Evolutionary conservation across 2,113 vertebrate genomes (phyloP), one percentile per base, ranked within the genome.

Genomic region (Ancistrus triradiatus): DNA sequence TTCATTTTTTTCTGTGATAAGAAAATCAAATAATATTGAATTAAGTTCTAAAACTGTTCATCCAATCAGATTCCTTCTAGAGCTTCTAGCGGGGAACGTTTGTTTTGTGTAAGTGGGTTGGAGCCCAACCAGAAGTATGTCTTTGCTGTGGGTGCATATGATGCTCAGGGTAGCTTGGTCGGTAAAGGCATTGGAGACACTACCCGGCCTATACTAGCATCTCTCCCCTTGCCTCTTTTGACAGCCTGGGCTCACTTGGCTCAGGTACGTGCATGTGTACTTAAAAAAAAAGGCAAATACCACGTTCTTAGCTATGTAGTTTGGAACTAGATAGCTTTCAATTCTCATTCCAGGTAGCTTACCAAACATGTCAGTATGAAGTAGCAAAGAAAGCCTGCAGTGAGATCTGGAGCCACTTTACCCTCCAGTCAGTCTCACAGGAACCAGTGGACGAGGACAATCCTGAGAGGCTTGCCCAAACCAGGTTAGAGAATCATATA

Each of bases 101-200:
- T 91, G 55, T 81, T 98, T 68, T 87, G 79, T 74, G 86, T 93
- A 42, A 83, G 86, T 47, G 91, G 84, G 6, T 84, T 98, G 65
- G 81, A 95, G 68, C 78, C 86, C 38, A 94, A 98, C 78, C 90
- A 93, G 77, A 92, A 84, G 64, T 98, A 98, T 1, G 10, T 94
- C 59, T 98, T 98, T 90, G 95, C 96, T 4, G 69, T 95, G 0
- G 94, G 93, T 70, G 93, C 93, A 1, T 98, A 93, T 76, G 83
- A 89, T 74, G 80, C 79, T 63, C 72, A 88, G 66, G 92, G 93
- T 15, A 88, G 84, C 49, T 84, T 98, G 37, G 67, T 98, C 13
- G 92, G 95, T 7, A 81, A 84, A 44, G 59, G 74, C 1, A 68
- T 93, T 51, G 96, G 96, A 15, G 83, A 87, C 66, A 88, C 83